Percentiles rank a stretch among this genome's conserved stretches.
These are phyloP conservation scores for Dromas ardeola DNA, from an alignment of 2,113 vertebrate genomes.

Conservation along the genomic window DNA sequence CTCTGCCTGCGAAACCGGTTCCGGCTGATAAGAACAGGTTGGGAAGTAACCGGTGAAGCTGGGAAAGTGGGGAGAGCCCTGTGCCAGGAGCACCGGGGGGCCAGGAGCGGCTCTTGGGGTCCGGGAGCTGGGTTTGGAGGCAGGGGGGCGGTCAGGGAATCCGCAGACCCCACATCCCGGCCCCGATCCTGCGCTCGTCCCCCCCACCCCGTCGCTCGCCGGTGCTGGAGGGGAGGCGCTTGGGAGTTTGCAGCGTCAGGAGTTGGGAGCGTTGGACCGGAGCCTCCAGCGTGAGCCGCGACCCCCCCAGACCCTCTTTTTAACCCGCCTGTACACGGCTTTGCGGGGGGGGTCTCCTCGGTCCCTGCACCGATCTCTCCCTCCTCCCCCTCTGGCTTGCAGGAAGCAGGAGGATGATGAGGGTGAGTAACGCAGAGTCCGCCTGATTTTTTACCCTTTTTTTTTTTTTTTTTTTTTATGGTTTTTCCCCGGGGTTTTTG, in stretches of 20 bases:
- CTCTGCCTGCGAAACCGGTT: not conserved
- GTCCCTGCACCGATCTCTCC: not conserved
- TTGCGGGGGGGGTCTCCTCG: rapidly evolving
- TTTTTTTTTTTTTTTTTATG: not conserved
- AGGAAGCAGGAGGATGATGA: not conserved
- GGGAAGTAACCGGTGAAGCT: not conserved
- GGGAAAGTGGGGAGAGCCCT: not conserved
- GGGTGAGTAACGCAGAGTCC: not conserved
- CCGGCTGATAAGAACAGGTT: not conserved
- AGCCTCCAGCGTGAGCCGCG: not conserved
- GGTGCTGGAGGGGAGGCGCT: not conserved
- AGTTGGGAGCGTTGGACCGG: not conserved
- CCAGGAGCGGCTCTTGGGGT: rapidly evolving
- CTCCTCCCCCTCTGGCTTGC: not conserved
- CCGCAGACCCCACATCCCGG: not conserved
- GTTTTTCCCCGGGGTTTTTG: too few species aligned
- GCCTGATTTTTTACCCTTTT: not conserved
- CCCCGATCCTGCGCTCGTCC: not conserved
- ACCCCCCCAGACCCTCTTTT: not conserved
- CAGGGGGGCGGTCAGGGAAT: too few species aligned
- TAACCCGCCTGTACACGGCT: not conserved
- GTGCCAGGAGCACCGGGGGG: not conserved
- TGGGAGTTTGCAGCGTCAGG: not conserved
- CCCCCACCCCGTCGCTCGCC: not conserved
- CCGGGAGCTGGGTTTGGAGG: not conserved